Evolutionary conservation across 2,113 vertebrate genomes (phyloP).

Genomic region (Lagopus muta): DNA sequence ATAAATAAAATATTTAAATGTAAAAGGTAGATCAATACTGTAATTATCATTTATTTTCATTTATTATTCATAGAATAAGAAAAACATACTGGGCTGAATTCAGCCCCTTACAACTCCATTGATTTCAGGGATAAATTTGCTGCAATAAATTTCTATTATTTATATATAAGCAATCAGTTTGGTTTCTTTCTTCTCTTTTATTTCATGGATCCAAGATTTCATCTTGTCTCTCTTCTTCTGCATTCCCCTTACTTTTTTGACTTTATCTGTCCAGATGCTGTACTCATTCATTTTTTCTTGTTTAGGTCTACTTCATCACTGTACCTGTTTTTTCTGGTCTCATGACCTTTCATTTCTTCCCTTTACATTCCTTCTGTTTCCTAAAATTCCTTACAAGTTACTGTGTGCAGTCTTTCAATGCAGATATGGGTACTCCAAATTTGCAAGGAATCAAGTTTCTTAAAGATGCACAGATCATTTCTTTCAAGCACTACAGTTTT

Average conservation of each 20-base stretch:
- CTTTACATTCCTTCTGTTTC: background rate
- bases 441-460: background rate
- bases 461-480: background rate
- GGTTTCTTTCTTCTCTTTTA: background rate
- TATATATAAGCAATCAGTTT: background rate
- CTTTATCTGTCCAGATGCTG: background rate
- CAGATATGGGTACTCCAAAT: background rate
- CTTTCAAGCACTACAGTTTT: background rate
- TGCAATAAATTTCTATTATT: background rate
- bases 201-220: background rate
- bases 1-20: slow-evolving; percentile 49
- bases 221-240: background rate
- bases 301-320: background rate
- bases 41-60: slow-evolving; percentile 51
- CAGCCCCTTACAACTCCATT: background rate
- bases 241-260: background rate
- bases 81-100: background rate
- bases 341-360: background rate
- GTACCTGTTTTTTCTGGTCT: background rate
- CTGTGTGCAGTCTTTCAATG: background rate
- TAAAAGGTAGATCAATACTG: slow-evolving; percentile 29
- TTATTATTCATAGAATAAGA: slow-evolving; percentile 52
- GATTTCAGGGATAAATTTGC: background rate
- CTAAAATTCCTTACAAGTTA: background rate
- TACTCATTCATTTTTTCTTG: background rate